Base-by-base conservation (phyloP, 2,888 invertebrate genomes). In the Gasteruption jaculator region DNA sequence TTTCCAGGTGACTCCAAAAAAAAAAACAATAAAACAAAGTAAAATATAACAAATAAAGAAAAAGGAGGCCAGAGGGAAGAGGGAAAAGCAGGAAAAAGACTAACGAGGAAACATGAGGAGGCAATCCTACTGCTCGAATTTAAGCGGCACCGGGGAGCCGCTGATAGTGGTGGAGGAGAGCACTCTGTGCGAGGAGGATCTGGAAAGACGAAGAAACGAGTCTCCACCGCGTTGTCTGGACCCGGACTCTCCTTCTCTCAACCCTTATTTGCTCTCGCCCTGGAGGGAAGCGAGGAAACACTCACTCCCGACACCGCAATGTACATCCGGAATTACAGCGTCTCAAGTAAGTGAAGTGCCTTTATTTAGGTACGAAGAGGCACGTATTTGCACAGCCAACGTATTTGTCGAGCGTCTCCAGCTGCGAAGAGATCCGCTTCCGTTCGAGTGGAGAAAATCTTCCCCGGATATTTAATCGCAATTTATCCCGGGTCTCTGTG, bases 151-250 rank as follows among this genome's bases (percentile, higher is more conserved):
- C 41, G 81, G 79, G 45, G 88, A 89, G 68, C 88, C 88, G 6
- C 75, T 87, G 53, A 89, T 89, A 58, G 87, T 90, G 36, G 88
- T 89, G 16, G 89, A 88, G 66, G 89, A 89, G 66, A 82, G 83
- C 34, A 81, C 80, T 3, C 73, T 77, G 2, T 79, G 78, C 30
- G 85, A 85, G 48, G 81, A 83, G 41, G 83, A 84, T 54, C 67
- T 66, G 11, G 81, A 79, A 41, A 52, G 57, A 39, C 74, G 68
- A 3, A 59, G 62, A 45, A 63, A 54, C 47, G 76, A 76, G 10
- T 75, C 76, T 15, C 80, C 80, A 3, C 75, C 76, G 30, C 77
- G 78, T 10, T 85, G 82, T 27, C 73, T 86, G 30, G 86, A 85
- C 61, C 83, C 84, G 46, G 87, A 86, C 65, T 86, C 86, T 0